Evolutionary conservation across 2,797 vertebrate species (phyloP), one percentile per base, ranked within the genome.

Genomic region (Erpetoichthys calabaricus): DNA sequence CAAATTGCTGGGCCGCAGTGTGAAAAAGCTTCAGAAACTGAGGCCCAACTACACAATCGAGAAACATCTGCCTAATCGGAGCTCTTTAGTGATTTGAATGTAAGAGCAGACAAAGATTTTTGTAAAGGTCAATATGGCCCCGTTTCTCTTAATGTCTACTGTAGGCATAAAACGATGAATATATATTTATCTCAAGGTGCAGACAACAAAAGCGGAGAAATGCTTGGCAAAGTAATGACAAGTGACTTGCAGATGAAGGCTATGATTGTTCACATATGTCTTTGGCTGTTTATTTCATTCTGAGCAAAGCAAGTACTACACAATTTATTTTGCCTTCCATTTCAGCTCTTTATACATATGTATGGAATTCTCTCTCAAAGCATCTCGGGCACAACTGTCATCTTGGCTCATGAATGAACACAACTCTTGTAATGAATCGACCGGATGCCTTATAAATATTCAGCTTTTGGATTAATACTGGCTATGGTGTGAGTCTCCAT

Each of bases 191-290:
- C 60, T 63, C 42, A 58, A 25, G 25, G 25, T 65, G 55, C 62
- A 64, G 64, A 66, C 60, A 65, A 47, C 60, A 58, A 62, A 45
- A 44, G 25, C 25, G 25, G 25, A 25, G 44, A 61, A 65, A 68
- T 66, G 61, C 47, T 56, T 49, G 25, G 25, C 25, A 47, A 47
- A 6, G 47, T 9, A 47, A 47, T 47, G 56, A 55, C 59, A 57
- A 66, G 45, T 64, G 68, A 67, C 62, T 64, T 63, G 64, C 63
- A 62, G 56, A 58, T 7, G 63, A 41, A 45, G 47, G 7, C 45
- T 45, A 8, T 60, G 66, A 69, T 58, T 63, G 65, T 60, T 45
- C 46, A 58, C 61, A 66, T 65, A 66, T 59, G 64, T 65, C 68
- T 63, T 47, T 58, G 57, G 53, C 43, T 42, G 52, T 67, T 25